These are phyloP conservation scores for Drosophila cracens DNA, from an alignment of 2,888 invertebrate genomes.

Conservation along the genomic window DNA sequence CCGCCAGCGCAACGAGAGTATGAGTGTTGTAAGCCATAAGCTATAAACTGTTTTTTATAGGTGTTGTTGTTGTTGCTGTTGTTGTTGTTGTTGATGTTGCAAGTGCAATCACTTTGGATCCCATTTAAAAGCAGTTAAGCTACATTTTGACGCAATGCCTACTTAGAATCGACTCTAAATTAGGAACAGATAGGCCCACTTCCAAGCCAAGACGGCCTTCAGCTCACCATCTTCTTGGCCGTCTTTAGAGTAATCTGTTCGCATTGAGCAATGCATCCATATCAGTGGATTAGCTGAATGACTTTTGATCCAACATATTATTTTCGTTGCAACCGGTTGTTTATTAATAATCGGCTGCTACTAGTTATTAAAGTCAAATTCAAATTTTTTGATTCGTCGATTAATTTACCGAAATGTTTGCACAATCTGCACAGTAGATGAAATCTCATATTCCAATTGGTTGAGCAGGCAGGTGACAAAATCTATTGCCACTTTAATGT, in stretches of 20 bases:
- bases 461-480: slow-evolving; percentile 1
- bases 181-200: slow-evolving; percentile 43
- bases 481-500: slow-evolving; percentile 18
- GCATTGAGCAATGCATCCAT: slow-evolving; percentile 43
- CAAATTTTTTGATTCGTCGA: slow-evolving; percentile 52
- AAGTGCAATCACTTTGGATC: slow-evolving; percentile 37
- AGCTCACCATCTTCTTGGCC: slow-evolving; percentile 26
- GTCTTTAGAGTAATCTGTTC: slow-evolving; percentile 8
- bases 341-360: slow-evolving; percentile 50
- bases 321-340: slow-evolving; percentile 30
- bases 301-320: slow-evolving; percentile 7
- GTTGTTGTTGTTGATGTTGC: slow-evolving; percentile 32
- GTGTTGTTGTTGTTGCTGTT: slow-evolving; percentile 13
- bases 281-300: slow-evolving; percentile 33
- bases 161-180: slow-evolving; percentile 45
- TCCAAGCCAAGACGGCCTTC: slow-evolving; percentile 35
- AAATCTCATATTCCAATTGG: slow-evolving; percentile 25
- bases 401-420: slow-evolving; percentile 31
- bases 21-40: slow-evolving; percentile 15
- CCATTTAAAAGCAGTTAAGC: slow-evolving; percentile 39
- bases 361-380: slow-evolving; percentile 56
- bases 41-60: slow-evolving; percentile 17
- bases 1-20: slow-evolving; percentile 28
- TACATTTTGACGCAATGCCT: slow-evolving; percentile 26
- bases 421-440: slow-evolving; percentile 41